Evolutionary conservation across 2,797 vertebrate genomes (phyloP), one percentile per base, ranked within the genome.

Genomic region (Cichlasoma orientale): DNA sequence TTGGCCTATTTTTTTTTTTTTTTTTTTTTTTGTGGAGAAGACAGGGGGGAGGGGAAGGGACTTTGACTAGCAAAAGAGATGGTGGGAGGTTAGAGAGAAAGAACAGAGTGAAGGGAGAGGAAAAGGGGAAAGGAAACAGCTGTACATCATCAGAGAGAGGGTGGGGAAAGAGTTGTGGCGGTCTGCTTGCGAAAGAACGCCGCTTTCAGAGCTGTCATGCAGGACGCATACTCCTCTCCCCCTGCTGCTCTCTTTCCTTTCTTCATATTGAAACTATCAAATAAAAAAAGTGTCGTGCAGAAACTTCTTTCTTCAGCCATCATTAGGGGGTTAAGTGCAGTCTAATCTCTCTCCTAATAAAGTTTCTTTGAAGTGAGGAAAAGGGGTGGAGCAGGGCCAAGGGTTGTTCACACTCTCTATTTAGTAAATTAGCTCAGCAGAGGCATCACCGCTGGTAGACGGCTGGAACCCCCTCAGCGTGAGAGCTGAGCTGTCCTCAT

Each of bases 341-440:
- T 93, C 94, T 96, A 97, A 98, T 97, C 95, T 94, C 94, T 95
- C 92, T 92, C 89, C 95, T 96, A 96, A 96, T 96, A 96, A 95
- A 95, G 95, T 95, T 96, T 94, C 96, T 97, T 97, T 97, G 96
- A 97, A 97, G 96, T 97, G 93, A 93, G 94, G 94, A 94, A 92
- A 88, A 81, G 79, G 82, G 90, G 90, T 80, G 89, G 85, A 80
- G 77, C 54, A 78, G 88, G 90, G 89, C 85, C 86, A 89, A 80
- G 83, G 89, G 90, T 91, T 86, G 82, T 89, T 95, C 92, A 95
- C 92, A 93, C 92, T 92, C 90, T 92, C 93, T 94, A 90, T 96
- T 96, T 96, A 92, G 82, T 93, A 95, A 96, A 96, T 96, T 95
- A 95, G 93, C 91, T 94, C 91, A 91, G 87, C 88, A 86, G 86